Conservation (phyloP, 2,888 invertebrate genomes). For the Rhingia campestris region DNA sequence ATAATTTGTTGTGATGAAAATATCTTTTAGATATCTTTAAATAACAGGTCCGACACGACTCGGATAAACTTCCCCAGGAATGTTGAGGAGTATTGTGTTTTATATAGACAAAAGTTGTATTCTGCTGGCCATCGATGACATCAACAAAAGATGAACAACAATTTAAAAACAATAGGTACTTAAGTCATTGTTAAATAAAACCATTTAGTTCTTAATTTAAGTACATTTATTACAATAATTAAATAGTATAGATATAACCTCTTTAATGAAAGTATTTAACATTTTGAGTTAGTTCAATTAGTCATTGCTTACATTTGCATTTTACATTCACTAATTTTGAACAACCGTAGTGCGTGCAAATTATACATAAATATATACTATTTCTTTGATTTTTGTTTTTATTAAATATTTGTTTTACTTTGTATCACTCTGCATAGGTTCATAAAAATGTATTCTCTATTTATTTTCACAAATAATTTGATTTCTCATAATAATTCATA, state of each 20-base stretch:
- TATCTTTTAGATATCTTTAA: no score
- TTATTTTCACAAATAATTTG: slow-evolving; percentile 26
- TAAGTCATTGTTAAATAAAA: neutral
- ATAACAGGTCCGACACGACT: no score
- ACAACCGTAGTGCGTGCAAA: slow-evolving; percentile 55
- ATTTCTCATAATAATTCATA: neutral
- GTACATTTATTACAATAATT: slow-evolving; percentile 63
- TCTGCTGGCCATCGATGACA: no score
- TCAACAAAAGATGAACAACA: no score
- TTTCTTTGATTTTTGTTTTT: slow-evolving; percentile 42
- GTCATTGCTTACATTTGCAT: slow-evolving; percentile 25
- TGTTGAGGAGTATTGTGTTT: no score
- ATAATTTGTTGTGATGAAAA: no score
- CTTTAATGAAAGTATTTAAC: slow-evolving; percentile 47
- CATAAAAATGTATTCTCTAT: slow-evolving; percentile 26
- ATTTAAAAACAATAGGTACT: neutral
- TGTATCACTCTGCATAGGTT: slow-evolving; percentile 47
- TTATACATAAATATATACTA: slow-evolving; percentile 54
- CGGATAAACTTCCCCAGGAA: no score
- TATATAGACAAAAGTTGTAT: no score
- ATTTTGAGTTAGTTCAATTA: slow-evolving; percentile 20
- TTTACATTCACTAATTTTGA: slow-evolving; percentile 36
- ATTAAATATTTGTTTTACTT: slow-evolving; percentile 39
- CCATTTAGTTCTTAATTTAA: slow-evolving; percentile 41
- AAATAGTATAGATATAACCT: slow-evolving; percentile 47